phyloP scores from a whole-genome alignment of 37 sponge, comb jelly and placozoan species.

The Aplysina aerophoba region DNA sequence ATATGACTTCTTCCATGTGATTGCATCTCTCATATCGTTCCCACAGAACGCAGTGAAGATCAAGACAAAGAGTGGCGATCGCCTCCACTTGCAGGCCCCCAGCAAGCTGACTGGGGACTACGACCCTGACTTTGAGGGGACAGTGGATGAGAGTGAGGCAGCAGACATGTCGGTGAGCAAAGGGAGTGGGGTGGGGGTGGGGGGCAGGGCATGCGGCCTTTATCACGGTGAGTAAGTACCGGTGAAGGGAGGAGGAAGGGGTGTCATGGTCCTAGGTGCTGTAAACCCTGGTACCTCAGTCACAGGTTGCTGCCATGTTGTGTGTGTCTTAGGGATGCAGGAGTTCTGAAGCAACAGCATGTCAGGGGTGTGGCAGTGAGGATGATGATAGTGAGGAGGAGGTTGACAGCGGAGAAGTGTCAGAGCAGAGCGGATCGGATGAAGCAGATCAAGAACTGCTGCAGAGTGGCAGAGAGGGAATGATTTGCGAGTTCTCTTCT shows the following conservation, averaged over 20 bases:
- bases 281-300: too few relatives aligned
- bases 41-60: constrained; percentile 52
- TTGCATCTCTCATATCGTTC: too few relatives aligned
- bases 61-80: constrained; percentile 67
- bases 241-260: too few relatives aligned
- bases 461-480: constrained; percentile 22
- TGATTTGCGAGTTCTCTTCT: constrained; percentile 7
- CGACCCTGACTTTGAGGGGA: constrained; percentile 81
- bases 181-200: background rate
- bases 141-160: constrained; percentile 15
- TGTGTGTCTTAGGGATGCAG: too few relatives aligned
- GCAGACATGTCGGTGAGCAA: background rate
- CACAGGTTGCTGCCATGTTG: too few relatives aligned
- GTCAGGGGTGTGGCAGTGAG: too few relatives aligned
- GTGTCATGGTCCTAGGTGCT: too few relatives aligned
- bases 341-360: too few relatives aligned
- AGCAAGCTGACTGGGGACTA: constrained; percentile 77
- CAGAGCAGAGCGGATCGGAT: constrained; percentile 6
- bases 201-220: background rate
- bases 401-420: background rate
- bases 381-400: background rate
- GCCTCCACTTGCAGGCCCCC: constrained; percentile 62
- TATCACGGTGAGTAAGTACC: too few relatives aligned
- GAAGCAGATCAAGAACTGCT: constrained; percentile 27
- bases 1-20: background rate